Percentiles rank a stretch among this genome's conserved stretches.
Conservation (phyloP, 2,113 vertebrate species). For the Chloropsis cyanopogon region DNA sequence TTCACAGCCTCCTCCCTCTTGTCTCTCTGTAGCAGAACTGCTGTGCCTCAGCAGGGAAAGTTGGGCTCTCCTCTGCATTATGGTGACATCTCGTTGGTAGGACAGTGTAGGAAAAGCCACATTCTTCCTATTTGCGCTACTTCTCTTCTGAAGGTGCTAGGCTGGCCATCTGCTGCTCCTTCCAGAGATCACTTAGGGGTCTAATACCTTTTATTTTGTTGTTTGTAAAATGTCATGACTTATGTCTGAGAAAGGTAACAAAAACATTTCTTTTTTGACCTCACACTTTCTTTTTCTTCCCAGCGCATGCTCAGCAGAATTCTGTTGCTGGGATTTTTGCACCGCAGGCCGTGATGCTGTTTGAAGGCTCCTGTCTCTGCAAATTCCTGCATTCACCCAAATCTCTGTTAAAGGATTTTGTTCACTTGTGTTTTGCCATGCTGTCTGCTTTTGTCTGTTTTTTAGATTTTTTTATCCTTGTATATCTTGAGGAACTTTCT, state of each 20-base stretch:
- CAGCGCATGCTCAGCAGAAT: background rate
- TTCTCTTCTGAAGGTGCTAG: background rate
- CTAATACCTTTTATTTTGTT: background rate
- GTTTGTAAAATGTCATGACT: background rate
- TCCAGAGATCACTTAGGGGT: background rate
- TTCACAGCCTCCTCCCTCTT: background rate
- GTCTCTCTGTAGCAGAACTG: background rate
- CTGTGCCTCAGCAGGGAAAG: background rate
- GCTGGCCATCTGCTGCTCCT: background rate
- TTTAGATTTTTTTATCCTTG: background rate
- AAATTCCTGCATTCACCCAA: background rate
- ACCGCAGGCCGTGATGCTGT: background rate
- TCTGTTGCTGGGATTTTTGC: background rate
- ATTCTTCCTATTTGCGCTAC: background rate
- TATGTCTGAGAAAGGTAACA: background rate
- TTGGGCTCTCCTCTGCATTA: background rate
- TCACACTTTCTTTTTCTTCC: background rate
- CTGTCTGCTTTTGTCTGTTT: background rate
- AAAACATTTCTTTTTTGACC: background rate
- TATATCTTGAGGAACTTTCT: background rate
- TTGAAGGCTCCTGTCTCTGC: background rate
- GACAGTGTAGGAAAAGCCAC: background rate
- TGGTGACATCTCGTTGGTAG: background rate
- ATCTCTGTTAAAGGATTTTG: background rate
- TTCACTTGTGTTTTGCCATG: background rate